Conservation (phyloP, 1,140 invertebrate species). For the Apis cerana region DNA sequence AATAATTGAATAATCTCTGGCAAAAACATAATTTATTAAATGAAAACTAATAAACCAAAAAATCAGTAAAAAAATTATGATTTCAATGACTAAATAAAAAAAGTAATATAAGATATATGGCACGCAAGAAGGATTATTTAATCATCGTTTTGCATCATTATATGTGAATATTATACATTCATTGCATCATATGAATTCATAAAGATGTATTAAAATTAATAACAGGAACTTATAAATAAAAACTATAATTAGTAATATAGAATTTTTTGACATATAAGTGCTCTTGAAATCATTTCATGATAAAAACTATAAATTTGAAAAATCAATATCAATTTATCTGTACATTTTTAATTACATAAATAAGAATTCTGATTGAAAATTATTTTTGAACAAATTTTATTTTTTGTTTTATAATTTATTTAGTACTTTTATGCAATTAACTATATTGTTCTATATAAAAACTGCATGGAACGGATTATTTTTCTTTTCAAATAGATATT, state of each 20-base stretch:
- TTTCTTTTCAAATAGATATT: conserved; percentile 36
- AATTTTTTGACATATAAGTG: conserved; percentile 21
- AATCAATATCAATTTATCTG: conserved; percentile 1
- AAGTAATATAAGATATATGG: conserved; percentile 48
- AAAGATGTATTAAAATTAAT: conserved; percentile 41
- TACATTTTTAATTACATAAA: conserved; percentile 9
- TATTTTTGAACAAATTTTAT: conserved; percentile 34
- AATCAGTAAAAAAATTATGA: neutral
- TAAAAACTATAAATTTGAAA: neutral
- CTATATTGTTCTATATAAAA: conserved; percentile 36
- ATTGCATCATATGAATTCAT: conserved; percentile 46
- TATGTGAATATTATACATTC: conserved; percentile 57
- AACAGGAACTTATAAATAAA: conserved; percentile 36
- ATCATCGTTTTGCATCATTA: conserved; percentile 45
- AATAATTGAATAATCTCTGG: conserved; percentile 38
- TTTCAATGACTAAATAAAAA: neutral
- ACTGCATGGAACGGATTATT: conserved; percentile 49
- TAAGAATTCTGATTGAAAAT: conserved; percentile 35
- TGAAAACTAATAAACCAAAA: neutral
- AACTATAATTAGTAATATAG: conserved; percentile 19
- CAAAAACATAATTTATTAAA: conserved; percentile 20
- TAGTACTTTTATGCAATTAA: conserved; percentile 24
- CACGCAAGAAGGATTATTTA: conserved; percentile 51
- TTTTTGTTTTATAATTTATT: conserved; percentile 10
- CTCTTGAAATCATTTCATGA: neutral